Evolutionary conservation across 2,888 invertebrate genomes (phyloP).

Genomic region (Monoplex corrugatus): DNA sequence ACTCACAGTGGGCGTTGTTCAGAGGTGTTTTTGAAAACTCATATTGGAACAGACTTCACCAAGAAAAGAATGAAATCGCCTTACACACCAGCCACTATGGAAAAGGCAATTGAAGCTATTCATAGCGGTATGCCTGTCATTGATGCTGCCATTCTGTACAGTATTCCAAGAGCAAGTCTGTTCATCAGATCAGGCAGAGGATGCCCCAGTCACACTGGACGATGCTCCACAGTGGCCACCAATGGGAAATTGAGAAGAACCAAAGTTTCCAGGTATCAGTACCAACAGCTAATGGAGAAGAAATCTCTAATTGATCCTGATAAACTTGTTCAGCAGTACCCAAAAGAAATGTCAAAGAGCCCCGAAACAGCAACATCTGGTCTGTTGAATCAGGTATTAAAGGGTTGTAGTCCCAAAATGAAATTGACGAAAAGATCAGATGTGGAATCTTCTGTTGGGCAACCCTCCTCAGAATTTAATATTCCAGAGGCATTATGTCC

Average conservation of each 20-base stretch:
- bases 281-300: constrained; percentile 5
- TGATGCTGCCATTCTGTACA: constrained; percentile 26
- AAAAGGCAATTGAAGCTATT: constrained; percentile 22
- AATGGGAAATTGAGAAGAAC: constrained; percentile 35
- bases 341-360: background rate
- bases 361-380: too few relatives aligned
- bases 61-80: constrained; percentile 1
- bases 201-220: constrained; percentile 14
- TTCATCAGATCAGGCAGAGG: constrained; percentile 21
- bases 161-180: constrained; percentile 25
- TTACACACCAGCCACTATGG: constrained; percentile 8
- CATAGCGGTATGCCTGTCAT: constrained; percentile 37
- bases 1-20: constrained; percentile 49
- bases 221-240: constrained; percentile 36
- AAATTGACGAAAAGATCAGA: background rate
- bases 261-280: constrained; percentile 1
- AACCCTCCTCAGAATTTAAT: too few relatives aligned
- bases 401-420: background rate
- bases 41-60: background rate
- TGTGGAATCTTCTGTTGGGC: too few relatives aligned
- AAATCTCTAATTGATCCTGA: background rate
- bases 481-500: too few relatives aligned
- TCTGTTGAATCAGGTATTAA: too few relatives aligned
- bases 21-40: constrained; percentile 28
- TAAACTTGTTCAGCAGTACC: background rate